These are phyloP conservation scores for Cryptoblepharus egeriae DNA, from an alignment of 2,797 vertebrate genomes.

Conservation along the genomic window DNA sequence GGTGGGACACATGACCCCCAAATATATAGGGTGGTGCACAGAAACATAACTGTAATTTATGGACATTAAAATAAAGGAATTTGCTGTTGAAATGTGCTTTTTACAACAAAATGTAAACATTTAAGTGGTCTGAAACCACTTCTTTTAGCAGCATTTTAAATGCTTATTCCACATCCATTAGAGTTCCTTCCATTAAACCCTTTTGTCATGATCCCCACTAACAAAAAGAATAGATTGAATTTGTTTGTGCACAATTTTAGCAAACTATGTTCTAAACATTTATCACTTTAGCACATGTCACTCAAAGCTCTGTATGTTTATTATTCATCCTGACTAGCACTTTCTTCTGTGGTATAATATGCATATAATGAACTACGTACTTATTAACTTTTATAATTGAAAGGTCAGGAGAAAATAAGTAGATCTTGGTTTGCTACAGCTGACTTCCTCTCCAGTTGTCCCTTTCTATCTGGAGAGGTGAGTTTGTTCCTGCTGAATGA, in stretches of 20 bases:
- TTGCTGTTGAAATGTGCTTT: neutral
- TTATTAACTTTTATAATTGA: neutral
- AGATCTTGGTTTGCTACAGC: neutral
- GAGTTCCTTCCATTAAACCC: neutral
- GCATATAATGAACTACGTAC: neutral
- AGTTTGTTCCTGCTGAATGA: constrained; percentile 28
- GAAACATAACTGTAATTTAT: neutral
- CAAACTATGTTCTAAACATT: neutral
- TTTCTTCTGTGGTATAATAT: neutral
- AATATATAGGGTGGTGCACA: neutral
- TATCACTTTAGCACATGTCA: neutral
- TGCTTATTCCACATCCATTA: neutral
- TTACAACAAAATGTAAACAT: neutral
- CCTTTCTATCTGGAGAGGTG: constrained; percentile 37
- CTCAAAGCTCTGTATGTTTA: accelerated
- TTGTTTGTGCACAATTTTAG: neutral
- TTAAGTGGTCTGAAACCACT: too few species aligned
- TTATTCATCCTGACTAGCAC: neutral
- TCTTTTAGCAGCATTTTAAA: neutral
- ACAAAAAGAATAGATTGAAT: neutral
- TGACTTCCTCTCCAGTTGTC: constrained; percentile 32
- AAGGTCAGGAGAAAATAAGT: constrained; percentile 34
- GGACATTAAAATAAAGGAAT: neutral
- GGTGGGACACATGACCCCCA: neutral
- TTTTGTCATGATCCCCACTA: neutral